Evolutionary conservation across 2,797 vertebrate genomes (phyloP).

Genomic region (Rhabdophis nuchalis): DNA sequence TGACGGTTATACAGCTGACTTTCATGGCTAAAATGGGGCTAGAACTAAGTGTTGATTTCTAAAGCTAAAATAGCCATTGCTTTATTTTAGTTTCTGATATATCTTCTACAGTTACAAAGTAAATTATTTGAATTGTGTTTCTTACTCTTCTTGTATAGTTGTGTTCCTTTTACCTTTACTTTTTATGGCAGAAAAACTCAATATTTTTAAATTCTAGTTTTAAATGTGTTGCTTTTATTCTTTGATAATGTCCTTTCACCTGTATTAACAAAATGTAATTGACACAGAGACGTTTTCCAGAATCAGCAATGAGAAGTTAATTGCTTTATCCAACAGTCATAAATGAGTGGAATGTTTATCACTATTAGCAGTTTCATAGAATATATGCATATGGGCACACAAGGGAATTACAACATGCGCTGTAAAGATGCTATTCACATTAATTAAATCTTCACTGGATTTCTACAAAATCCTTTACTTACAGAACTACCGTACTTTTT

Average conservation of each 20-base stretch:
- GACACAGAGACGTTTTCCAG: background rate
- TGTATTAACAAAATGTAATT: background rate
- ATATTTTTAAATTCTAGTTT: background rate
- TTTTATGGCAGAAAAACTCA: background rate
- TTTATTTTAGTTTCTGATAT: background rate
- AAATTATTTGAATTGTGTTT: background rate
- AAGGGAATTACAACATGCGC: background rate
- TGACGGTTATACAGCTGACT: background rate
- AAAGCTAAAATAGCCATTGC: background rate
- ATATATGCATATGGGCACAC: background rate
- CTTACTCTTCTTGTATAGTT: background rate
- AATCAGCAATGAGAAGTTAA: background rate
- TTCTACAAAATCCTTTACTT: background rate
- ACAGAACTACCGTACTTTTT: too few relatives aligned
- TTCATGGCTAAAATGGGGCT: background rate
- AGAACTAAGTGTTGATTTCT: background rate
- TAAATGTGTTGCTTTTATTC: background rate
- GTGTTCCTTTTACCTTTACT: background rate
- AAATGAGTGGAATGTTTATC: background rate
- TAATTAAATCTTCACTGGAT: background rate
- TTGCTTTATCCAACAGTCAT: background rate
- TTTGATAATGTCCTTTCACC: background rate
- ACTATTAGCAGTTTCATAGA: background rate
- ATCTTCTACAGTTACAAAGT: background rate
- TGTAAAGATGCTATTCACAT: background rate